Conservation (phyloP, 2,888 invertebrate genomes). For the Archips crataeganus region DNA sequence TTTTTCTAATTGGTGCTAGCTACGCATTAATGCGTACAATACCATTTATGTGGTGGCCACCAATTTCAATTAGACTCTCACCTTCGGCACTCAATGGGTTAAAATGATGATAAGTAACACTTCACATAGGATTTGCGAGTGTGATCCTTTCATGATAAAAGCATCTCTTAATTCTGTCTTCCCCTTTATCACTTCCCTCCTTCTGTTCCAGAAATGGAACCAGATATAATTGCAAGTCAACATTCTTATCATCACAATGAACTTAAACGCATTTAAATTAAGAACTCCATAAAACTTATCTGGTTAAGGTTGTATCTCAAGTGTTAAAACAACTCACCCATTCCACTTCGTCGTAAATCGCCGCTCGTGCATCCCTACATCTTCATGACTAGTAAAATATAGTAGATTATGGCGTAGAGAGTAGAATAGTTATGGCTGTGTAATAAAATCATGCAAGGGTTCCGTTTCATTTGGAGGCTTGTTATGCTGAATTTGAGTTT, state of each 20-base stretch:
- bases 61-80: too few species aligned
- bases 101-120: too few species aligned
- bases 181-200: too few species aligned
- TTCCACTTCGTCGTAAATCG: slow-evolving; percentile 35
- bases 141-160: too few species aligned
- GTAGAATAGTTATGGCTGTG: slow-evolving; percentile 37
- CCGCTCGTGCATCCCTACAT: slow-evolving; percentile 36
- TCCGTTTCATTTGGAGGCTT: slow-evolving; percentile 30
- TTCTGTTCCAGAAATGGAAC: too few species aligned
- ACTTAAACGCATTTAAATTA: not conserved
- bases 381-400: slow-evolving; percentile 41
- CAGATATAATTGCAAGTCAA: too few species aligned
- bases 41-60: too few species aligned
- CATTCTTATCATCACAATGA: not conserved
- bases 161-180: too few species aligned
- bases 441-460: slow-evolving; percentile 36
- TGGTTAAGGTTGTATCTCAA: slow-evolving; percentile 36
- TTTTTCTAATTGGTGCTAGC: too few species aligned
- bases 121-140: too few species aligned
- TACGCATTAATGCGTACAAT: too few species aligned
- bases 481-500: slow-evolving; percentile 18
- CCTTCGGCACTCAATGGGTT: too few species aligned
- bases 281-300: not conserved
- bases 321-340: slow-evolving; percentile 36
- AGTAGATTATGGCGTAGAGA: slow-evolving; percentile 39